These are phyloP conservation scores for Junonia oenone DNA, from an alignment of 2,888 invertebrate genomes.

Conservation along the genomic window DNA sequence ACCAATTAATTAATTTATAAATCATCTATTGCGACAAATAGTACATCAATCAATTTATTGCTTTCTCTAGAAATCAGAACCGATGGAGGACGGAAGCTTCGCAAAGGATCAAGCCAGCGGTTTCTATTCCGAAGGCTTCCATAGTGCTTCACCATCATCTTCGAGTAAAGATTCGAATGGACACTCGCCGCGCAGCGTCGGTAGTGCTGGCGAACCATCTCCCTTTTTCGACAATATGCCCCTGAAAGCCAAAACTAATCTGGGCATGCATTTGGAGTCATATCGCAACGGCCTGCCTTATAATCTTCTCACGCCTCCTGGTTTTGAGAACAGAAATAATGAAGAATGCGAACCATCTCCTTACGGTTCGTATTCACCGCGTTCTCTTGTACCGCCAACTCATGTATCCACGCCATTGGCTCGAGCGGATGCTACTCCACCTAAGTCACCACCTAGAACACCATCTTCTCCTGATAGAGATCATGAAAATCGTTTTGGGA, in stretches of 20 bases:
- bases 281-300: conserved; percentile 74
- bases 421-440: conserved; percentile 64
- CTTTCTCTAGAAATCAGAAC: conserved; percentile 80
- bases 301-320: conserved; percentile 81
- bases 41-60: conserved; percentile 20
- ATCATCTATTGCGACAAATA: not conserved
- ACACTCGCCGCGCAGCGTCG: conserved; percentile 70
- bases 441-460: conserved; percentile 64
- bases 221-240: conserved; percentile 63
- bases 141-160: conserved; percentile 80
- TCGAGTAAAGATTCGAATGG: conserved; percentile 75
- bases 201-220: conserved; percentile 59
- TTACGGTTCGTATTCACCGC: conserved; percentile 59
- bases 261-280: conserved; percentile 63
- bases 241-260: conserved; percentile 65
- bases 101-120: conserved; percentile 80
- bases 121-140: conserved; percentile 81
- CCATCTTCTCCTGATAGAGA: conserved; percentile 57
- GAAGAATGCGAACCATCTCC: conserved; percentile 59
- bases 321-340: conserved; percentile 60
- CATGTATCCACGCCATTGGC: conserved; percentile 61
- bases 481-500: conserved; percentile 57
- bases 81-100: conserved; percentile 63
- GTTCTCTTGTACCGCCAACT: conserved; percentile 47
- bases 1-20: conserved; percentile 17